Evolutionary conservation across 2,797 vertebrate species (phyloP).

Genomic region (Amblyopsis hoosieri): DNA sequence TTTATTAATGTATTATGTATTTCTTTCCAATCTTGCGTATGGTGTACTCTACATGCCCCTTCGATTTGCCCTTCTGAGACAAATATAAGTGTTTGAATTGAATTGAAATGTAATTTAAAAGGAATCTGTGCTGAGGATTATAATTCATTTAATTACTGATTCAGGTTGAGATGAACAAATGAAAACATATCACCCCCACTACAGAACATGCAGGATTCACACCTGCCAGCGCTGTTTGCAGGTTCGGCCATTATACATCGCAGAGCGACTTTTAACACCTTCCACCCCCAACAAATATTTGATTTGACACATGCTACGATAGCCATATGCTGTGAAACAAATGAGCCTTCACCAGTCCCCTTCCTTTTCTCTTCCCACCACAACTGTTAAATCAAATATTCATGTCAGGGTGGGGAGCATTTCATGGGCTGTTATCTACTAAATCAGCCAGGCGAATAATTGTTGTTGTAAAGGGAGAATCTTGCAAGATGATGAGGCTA

Average conservation of each 20-base stretch:
- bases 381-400: conserved; percentile 57
- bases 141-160: conserved; percentile 1
- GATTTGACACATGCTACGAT: conserved; percentile 61
- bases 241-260: conserved; percentile 26
- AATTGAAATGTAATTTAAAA: too few species aligned
- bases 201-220: conserved; percentile 17
- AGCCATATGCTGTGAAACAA: conserved; percentile 52
- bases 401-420: conserved; percentile 44
- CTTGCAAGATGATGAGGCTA: conserved; percentile 46
- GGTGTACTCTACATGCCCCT: too few species aligned
- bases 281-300: conserved; percentile 50
- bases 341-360: conserved; percentile 38
- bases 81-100: too few species aligned
- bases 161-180: conserved; percentile 13
- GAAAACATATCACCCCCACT: conserved; percentile 1
- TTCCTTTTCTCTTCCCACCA: conserved; percentile 45
- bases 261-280: conserved; percentile 41
- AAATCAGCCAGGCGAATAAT: conserved; percentile 63
- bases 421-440: conserved; percentile 57
- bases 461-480: conserved; percentile 53
- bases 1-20: too few species aligned
- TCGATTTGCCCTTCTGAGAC: too few species aligned
- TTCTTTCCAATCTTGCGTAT: too few species aligned
- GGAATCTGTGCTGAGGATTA: neutral
- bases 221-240: conserved; percentile 20